A percentile compares a stretch with the other conserved stretches of the same genome.
Evolutionary conservation across 2,113 vertebrate genomes (phyloP).

Genomic region (Aptenodytes patagonicus): DNA sequence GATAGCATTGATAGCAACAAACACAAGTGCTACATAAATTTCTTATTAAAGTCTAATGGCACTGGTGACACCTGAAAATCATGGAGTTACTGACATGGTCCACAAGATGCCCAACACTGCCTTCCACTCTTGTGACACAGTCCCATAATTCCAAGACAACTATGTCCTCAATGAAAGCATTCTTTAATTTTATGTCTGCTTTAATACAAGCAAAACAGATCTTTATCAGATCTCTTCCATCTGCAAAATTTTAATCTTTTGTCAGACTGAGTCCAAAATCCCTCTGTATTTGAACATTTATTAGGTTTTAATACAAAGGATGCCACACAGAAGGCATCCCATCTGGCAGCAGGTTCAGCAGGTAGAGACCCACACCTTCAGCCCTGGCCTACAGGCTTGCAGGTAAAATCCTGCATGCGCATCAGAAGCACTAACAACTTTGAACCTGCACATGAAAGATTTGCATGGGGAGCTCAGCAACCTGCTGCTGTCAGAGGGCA

Average conservation of each 20-base stretch:
- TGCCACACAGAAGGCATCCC: background rate
- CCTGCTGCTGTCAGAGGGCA: background rate
- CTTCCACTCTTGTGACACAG: background rate
- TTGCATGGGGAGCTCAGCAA: rapidly evolving
- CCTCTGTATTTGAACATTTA: background rate
- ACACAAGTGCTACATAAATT: background rate
- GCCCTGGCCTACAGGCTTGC: background rate
- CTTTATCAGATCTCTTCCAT: background rate
- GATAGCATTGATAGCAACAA: background rate
- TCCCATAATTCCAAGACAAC: background rate
- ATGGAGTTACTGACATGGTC: background rate
- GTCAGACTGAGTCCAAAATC: background rate
- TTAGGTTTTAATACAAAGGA: background rate
- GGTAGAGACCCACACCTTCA: background rate
- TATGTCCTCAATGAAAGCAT: background rate
- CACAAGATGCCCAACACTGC: background rate
- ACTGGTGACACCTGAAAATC: background rate
- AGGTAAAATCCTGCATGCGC: rapidly evolving
- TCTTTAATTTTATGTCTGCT: background rate
- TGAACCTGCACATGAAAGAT: rapidly evolving
- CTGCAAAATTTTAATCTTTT: background rate
- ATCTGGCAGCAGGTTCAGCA: background rate
- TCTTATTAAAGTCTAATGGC: background rate
- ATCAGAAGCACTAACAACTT: rapidly evolving
- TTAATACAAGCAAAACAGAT: background rate